A percentile compares a stretch with the other conserved stretches of the same genome.
phyloP scores from a whole-genome alignment of 2,888 invertebrate genomes.

The Spisula subtruncata region DNA sequence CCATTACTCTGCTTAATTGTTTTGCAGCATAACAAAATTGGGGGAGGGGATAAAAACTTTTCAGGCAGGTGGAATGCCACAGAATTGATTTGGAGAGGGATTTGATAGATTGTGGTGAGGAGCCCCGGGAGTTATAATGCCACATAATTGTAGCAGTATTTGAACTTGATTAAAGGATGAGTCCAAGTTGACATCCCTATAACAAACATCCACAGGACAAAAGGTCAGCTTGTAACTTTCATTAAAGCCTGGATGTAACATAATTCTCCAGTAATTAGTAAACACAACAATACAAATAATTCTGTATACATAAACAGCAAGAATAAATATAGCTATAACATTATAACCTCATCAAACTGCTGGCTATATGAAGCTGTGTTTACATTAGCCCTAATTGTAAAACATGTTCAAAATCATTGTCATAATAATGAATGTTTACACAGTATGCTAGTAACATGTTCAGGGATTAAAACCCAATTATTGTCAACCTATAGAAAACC shows the following conservation, averaged over 20 bases:
- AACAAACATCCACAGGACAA: not conserved
- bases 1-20: too few relatives aligned
- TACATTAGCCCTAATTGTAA: not conserved
- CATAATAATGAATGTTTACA: too few relatives aligned
- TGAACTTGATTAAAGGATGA: not conserved
- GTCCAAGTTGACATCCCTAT: not conserved
- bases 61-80: too few relatives aligned
- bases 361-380: not conserved
- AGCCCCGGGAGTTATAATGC: too few relatives aligned
- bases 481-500: too few relatives aligned
- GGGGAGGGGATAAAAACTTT: too few relatives aligned
- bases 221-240: not conserved
- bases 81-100: too few relatives aligned
- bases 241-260: constrained; percentile 7
- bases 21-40: too few relatives aligned
- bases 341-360: not conserved
- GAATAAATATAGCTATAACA: not conserved
- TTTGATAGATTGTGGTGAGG: too few relatives aligned
- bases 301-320: constrained; percentile 3
- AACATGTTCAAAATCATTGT: not conserved
- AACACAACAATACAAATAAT: not conserved
- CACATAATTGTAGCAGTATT: too few relatives aligned
- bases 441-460: too few relatives aligned
- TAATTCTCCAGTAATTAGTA: constrained; percentile 9
- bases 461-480: too few relatives aligned